These are phyloP conservation scores for Aphidius gifuensis DNA, from an alignment of 1,140 invertebrate species.

Conservation along the genomic window DNA sequence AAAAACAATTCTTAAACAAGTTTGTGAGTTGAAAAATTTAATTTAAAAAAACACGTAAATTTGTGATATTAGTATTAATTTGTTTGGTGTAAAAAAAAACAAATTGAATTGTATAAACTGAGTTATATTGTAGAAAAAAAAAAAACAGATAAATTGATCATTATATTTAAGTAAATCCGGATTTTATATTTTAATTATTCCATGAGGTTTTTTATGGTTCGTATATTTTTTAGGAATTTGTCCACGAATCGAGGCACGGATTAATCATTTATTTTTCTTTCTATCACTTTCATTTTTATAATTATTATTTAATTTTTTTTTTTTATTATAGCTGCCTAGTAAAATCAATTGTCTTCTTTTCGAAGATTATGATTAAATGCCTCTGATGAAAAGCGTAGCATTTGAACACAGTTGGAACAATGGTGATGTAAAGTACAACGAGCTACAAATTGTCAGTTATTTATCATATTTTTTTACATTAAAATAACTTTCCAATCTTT, in stretches of 20 bases:
- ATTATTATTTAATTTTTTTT: conserved; percentile 4
- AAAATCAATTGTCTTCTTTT: background rate
- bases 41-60: no score
- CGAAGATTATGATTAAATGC: no score
- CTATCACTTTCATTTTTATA: background rate
- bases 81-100: no score
- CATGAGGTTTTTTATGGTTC: background rate
- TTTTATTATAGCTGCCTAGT: background rate
- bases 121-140: background rate
- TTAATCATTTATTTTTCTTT: background rate
- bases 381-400: conserved; percentile 15
- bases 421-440: conserved; percentile 26
- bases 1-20: no score
- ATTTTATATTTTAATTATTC: background rate
- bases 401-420: conserved; percentile 50
- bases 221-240: background rate
- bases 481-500: background rate
- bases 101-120: no score
- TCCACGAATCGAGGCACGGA: conserved; percentile 8
- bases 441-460: background rate
- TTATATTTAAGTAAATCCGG: background rate
- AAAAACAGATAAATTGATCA: background rate
- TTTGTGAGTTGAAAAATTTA: no score
- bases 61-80: no score
- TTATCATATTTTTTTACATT: background rate